A percentile compares a stretch with the other conserved stretches of the same genome.
phyloP scores from a whole-genome alignment of 2,113 vertebrate species.

The Lampris megalopsis region DNA sequence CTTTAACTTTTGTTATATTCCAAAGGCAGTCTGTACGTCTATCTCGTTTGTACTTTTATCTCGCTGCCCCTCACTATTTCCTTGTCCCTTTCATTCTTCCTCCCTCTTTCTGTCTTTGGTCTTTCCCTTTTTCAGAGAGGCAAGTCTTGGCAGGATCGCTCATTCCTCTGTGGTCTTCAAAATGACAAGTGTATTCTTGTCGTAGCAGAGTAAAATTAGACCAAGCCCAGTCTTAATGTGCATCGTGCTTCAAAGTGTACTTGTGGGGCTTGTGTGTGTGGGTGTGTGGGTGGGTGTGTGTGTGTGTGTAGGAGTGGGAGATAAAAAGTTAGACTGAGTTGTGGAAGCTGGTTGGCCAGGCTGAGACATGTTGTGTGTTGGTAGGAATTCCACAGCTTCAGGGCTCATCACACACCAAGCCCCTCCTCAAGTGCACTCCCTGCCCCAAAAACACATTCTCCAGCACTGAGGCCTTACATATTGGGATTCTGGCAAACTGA shows the following conservation, averaged over 20 bases:
- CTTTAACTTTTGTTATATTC: conserved; percentile 9
- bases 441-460: conserved; percentile 31
- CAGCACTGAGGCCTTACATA: not conserved
- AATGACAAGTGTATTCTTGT: conserved; percentile 68
- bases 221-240: conserved; percentile 42
- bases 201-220: conserved; percentile 60
- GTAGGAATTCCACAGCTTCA: conserved; percentile 71
- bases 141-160: conserved; percentile 74
- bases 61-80: conserved; percentile 6
- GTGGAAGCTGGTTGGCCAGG: conserved; percentile 53
- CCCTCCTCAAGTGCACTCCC: conserved; percentile 1
- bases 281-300: conserved; percentile 17
- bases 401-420: conserved; percentile 33
- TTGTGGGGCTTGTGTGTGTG: conserved; percentile 5
- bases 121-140: conserved; percentile 36
- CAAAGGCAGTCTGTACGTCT: conserved; percentile 14
- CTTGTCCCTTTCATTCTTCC: not conserved
- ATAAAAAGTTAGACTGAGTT: conserved; percentile 7
- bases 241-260: conserved; percentile 32
- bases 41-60: conserved; percentile 28
- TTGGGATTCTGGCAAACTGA: conserved; percentile 30
- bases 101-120: conserved; percentile 7
- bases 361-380: conserved; percentile 67
- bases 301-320: not conserved
- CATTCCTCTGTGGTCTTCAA: conserved; percentile 69